Percentiles rank a stretch among this genome's conserved stretches.
phyloP scores from a whole-genome alignment of 2,113 vertebrate genomes.

The Lepisosteus osseus region DNA sequence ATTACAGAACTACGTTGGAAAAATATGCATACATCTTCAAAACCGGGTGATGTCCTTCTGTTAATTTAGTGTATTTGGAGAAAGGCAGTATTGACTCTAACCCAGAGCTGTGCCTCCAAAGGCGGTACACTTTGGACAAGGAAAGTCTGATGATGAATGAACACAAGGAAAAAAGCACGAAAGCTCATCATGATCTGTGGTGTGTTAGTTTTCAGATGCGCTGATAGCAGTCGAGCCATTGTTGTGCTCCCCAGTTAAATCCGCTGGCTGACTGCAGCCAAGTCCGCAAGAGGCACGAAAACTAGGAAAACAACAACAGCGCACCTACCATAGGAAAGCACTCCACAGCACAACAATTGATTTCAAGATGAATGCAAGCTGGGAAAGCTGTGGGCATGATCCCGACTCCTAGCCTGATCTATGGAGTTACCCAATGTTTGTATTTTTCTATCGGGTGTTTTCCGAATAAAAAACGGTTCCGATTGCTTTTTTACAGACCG shows the following conservation, averaged over 20 bases:
- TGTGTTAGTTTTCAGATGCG: conserved; percentile 40
- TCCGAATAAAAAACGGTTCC: conserved; percentile 50
- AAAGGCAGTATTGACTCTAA: conserved; percentile 9
- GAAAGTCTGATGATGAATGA: conserved; percentile 31
- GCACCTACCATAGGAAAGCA: conserved; percentile 38
- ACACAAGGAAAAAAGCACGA: conserved; percentile 37
- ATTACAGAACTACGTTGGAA: conserved; percentile 33
- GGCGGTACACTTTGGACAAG: conserved; percentile 28
- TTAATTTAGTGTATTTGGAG: conserved; percentile 23
- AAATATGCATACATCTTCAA: conserved; percentile 30
- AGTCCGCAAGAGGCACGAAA: no score
- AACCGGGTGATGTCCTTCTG: conserved; percentile 28
- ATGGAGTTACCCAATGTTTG: conserved; percentile 21
- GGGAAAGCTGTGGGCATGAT: conserved; percentile 43
- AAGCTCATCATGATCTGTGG: conserved; percentile 35
- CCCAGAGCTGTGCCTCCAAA: conserved; percentile 27
- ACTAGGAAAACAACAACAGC: conserved; percentile 27
- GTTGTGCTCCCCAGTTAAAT: conserved; percentile 47
- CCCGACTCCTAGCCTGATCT: conserved; percentile 50
- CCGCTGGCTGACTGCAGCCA: no score
- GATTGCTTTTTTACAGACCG: conserved; percentile 51
- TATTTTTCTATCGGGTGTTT: conserved; percentile 46
- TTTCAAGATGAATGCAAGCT: no score
- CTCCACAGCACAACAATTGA: conserved; percentile 21
- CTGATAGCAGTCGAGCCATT: conserved; percentile 56